Base-by-base conservation (phyloP, 2,797 vertebrate species). In the Eidolon dupreanum region DNA sequence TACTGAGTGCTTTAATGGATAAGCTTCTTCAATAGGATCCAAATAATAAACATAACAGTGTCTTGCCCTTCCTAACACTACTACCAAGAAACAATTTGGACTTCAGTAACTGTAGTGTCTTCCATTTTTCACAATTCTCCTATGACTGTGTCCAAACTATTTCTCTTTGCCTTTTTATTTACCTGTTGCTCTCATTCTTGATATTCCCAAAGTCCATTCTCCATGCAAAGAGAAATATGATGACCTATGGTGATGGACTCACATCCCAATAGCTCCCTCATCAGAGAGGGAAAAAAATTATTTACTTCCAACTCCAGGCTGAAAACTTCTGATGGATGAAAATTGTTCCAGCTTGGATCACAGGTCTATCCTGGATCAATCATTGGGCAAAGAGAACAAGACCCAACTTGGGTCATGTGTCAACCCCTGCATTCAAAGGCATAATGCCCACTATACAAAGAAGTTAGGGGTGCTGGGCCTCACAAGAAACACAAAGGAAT, bases 401-500 rank as follows among this genome's bases (percentile, higher is more conserved):
- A 33, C 38, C 49, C 68, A 59, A 26, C 10, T 17, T 57, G 16
- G 33, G 36, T 78, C 65, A 71, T 28, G 19, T 15, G 15, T 74
- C 68, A 75, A 55, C 19, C 5, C 15, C 75, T 82, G 33, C 65
- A 16, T 22, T 87, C 33, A 94, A 92, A 81, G 57, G 41, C 20
- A 66, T 55, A 84, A 95, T 84, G 12, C n/a, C n/a, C 22, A 41
- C 8, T 73, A 36, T 17, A 79, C 19, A 63, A 84, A 61, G 20
- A 81, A 68, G 49, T 51, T 33, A 63, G 26, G 10, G 38, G 1
- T 16, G 4, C 36, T 49, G 19, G 36, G 16, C 57, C 63, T 90
- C 59, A 73, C 70, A 38, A 57, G 19, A 31, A 85, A 89, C 46
- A 66, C 17, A 83, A 85, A 86, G 88, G 51, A 92, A 95, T 96